Conservation (phyloP, 2,113 vertebrate species). For the Myanophis thanlyinensis region DNA sequence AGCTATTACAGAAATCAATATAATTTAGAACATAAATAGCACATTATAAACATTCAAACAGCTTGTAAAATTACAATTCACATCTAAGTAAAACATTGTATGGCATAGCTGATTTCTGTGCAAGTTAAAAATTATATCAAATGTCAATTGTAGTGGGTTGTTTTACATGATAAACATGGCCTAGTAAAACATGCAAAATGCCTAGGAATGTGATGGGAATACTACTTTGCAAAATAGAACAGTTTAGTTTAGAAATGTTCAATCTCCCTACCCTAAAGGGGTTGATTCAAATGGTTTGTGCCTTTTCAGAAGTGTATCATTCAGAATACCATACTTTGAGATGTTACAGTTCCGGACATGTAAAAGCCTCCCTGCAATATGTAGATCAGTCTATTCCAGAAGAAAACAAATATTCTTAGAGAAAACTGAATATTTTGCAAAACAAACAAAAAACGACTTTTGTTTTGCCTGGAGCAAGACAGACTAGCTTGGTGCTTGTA, state of each 20-base stretch:
- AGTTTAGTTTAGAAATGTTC: background rate
- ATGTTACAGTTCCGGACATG: background rate
- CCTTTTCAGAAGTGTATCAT: background rate
- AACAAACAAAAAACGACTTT: no score
- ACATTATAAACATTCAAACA: conserved; percentile 59
- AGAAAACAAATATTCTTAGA: background rate
- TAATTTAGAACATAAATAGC: conserved; percentile 46
- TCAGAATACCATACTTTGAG: background rate
- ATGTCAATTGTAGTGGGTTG: background rate
- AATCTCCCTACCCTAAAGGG: background rate
- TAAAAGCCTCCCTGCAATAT: background rate
- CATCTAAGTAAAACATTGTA: conserved; percentile 1
- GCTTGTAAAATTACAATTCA: conserved; percentile 49
- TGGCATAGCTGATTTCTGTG: background rate
- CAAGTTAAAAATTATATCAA: background rate
- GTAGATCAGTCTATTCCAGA: background rate
- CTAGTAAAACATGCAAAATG: background rate
- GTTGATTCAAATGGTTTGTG: background rate
- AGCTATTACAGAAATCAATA: conserved; percentile 39
- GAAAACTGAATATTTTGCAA: background rate
- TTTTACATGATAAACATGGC: background rate
- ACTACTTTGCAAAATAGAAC: background rate
- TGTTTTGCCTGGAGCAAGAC: background rate
- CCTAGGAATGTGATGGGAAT: background rate
- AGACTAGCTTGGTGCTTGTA: background rate